Base-by-base conservation (phyloP, 2,888 invertebrate species). In the Copidosoma aretas region DNA sequence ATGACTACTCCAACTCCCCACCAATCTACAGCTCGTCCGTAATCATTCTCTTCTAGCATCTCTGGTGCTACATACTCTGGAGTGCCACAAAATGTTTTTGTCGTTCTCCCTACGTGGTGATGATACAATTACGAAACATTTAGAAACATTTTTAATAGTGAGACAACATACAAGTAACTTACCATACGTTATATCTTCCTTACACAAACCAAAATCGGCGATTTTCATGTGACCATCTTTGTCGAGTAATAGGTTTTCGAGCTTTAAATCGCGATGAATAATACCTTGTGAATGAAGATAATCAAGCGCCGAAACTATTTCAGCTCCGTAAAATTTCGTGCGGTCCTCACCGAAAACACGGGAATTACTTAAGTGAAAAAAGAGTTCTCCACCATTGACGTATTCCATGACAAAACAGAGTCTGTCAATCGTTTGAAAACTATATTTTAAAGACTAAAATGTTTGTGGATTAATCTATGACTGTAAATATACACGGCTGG, bases 381-480 rank as follows among this genome's bases (percentile, higher is more conserved):
- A 99, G 77, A 99, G 88, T 85, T 99, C 99, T 61, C 99, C 99
- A 67, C 96, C 99, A 85, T 98, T 98, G 3, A 98, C 98, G 86
- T 98, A 99, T 86, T 99, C 98, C 97, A 99, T 98, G 61, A 99
- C 98, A 87, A 99, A 99, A 88, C 98, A 99, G 76, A 99, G 89
- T 79, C 98, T 91, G 86, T 99, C 98, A 72, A 93, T 91, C 71
- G 98, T 99, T 91, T 97, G 98, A 89, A 99, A 99, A 80, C 98
- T 98, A 89, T 98, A 99, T 87, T 97, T 97, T 82, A 99, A 88
- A 79, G 97, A 94, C 97, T 97, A 88, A 21, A 87, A 86, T 75
- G 74, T 32, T 32, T 32, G 32, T 5, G 32, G 72, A 73, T 25
- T 86, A 85, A 74, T 64, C 61, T 21, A 57, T 17, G 54, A 19